These are phyloP conservation scores for Manis crassicaudata DNA, from an alignment of 2,797 vertebrate species.

Conservation along the genomic window DNA sequence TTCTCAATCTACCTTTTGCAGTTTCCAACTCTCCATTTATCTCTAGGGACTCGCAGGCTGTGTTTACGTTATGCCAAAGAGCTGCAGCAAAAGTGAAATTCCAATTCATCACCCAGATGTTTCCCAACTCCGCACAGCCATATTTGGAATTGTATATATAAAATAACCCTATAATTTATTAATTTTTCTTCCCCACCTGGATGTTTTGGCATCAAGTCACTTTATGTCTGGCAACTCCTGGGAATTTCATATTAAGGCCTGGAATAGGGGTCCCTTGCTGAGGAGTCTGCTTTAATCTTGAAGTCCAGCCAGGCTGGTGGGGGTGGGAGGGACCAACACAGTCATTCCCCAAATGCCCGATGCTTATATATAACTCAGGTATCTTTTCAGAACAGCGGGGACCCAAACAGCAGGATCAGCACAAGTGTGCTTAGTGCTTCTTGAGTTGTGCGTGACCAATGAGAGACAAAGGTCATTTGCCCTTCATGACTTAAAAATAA, in stretches of 20 bases:
- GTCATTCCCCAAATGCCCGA: background rate
- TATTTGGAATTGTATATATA: conserved; percentile 83
- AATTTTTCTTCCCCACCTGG: conserved; percentile 81
- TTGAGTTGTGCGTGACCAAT: background rate
- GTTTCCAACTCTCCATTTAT: conserved; percentile 85
- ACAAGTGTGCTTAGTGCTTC: background rate
- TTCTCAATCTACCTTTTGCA: conserved; percentile 78
- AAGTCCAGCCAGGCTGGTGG: conserved; percentile 50
- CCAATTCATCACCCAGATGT: conserved; percentile 80
- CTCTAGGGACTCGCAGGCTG: conserved; percentile 81
- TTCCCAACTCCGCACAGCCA: conserved; percentile 71
- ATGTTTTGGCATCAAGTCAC: conserved; percentile 77
- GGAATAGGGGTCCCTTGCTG: conserved; percentile 18
- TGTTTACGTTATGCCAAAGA: conserved; percentile 79
- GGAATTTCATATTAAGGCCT: conserved; percentile 53
- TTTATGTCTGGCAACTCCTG: conserved; percentile 62
- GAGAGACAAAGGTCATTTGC: background rate
- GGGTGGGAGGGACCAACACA: background rate
- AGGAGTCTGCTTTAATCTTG: conserved; percentile 46
- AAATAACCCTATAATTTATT: conserved; percentile 80
- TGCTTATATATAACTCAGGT: background rate
- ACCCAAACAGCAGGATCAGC: background rate
- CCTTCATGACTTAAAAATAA: background rate
- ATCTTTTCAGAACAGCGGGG: background rate
- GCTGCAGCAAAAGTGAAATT: conserved; percentile 76